Conservation (phyloP, 2,888 invertebrate species). For the Callyntrura sp. region DNA sequence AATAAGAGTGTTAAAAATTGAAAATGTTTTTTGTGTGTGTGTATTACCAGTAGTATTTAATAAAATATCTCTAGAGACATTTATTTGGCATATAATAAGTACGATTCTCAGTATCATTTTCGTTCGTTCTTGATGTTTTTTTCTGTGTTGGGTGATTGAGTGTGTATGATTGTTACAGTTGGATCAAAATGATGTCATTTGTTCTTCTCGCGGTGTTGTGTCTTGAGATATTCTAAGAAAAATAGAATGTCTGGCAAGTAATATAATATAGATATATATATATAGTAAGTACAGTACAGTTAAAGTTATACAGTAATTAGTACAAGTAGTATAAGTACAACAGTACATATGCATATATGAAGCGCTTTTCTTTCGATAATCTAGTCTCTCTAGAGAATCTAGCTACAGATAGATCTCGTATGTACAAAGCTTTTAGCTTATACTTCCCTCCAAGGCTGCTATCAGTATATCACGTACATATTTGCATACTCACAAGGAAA, state of each 20-base stretch:
- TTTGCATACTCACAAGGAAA: not conserved
- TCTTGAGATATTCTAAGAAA: slow-evolving; percentile 43
- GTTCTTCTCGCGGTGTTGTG: not conserved
- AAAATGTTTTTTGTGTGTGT: not conserved
- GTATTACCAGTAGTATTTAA: not conserved
- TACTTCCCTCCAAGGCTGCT: not conserved
- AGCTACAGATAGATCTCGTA: not conserved
- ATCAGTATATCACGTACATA: slow-evolving; percentile 30
- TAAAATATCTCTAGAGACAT: slow-evolving; percentile 20
- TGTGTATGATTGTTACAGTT: slow-evolving; percentile 25
- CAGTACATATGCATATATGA: slow-evolving; percentile 28
- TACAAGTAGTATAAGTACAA: slow-evolving; percentile 5
- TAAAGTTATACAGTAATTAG: too few relatives aligned
- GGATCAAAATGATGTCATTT: slow-evolving; percentile 70
- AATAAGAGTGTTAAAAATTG: not conserved
- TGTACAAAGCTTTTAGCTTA: slow-evolving; percentile 27
- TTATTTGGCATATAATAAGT: not conserved
- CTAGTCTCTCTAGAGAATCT: not conserved
- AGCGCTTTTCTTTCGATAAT: slow-evolving; percentile 54
- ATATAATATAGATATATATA: not conserved
- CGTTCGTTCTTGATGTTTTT: not conserved
- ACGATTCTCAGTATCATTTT: slow-evolving; percentile 13
- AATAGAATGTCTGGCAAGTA: slow-evolving; percentile 57
- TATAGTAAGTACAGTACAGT: too few relatives aligned
- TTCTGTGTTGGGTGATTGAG: not conserved